A percentile compares a stretch with the other conserved stretches of the same genome.
These are phyloP conservation scores for Hydrotaea cyrtoneurina DNA, from an alignment of 2,888 invertebrate species.

Conservation along the genomic window DNA sequence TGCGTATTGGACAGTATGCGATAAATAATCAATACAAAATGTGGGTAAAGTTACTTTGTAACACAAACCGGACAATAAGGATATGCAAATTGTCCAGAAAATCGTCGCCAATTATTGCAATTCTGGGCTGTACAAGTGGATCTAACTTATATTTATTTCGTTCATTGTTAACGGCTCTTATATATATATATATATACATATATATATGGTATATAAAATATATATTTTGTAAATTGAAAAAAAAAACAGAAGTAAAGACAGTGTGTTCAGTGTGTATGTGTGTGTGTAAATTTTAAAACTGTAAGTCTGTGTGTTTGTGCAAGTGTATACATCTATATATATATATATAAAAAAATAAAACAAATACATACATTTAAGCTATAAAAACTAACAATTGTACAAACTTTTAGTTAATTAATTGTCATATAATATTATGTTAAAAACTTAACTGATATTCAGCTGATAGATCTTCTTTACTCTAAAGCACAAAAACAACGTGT, in stretches of 20 bases:
- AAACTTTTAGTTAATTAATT: slow-evolving; percentile 8
- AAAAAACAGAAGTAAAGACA: background rate
- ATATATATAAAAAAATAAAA: background rate
- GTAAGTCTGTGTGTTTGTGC: slow-evolving; percentile 21
- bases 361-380: slow-evolving; percentile 2
- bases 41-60: too few relatives aligned
- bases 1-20: too few relatives aligned
- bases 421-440: background rate
- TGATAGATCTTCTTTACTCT: background rate
- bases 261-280: background rate
- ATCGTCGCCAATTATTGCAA: too few relatives aligned
- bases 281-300: slow-evolving; percentile 11
- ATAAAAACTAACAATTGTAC: slow-evolving; percentile 10
- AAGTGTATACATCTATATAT: slow-evolving; percentile 13
- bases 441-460: slow-evolving; percentile 11
- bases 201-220: slow-evolving; percentile 35
- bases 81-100: too few relatives aligned
- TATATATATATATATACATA: slow-evolving; percentile 2
- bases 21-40: too few relatives aligned
- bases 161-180: too few relatives aligned
- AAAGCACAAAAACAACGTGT: background rate
- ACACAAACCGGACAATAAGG: too few relatives aligned
- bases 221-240: slow-evolving; percentile 43
- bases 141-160: too few relatives aligned
- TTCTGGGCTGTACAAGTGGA: too few relatives aligned